Evolutionary conservation across 2,797 vertebrate genomes (phyloP), one percentile per base, ranked within the genome.

Genomic region (Eupleurogrammus muticus): DNA sequence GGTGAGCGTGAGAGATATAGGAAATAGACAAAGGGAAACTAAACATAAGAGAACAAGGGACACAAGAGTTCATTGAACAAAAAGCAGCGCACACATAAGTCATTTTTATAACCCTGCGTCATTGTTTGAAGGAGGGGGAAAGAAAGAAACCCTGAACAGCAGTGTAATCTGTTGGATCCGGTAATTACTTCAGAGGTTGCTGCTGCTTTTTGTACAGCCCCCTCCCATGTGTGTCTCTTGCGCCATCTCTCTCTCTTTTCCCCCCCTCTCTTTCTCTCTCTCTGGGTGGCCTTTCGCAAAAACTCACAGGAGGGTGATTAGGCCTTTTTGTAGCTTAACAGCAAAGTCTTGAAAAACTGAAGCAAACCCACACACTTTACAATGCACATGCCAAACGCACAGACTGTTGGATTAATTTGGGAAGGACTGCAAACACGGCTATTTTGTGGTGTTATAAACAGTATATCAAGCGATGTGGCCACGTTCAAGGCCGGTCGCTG

Each of bases 221-320:
- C 59, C 59, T 55, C 59, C 66, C 52, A 62, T 66, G 53, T 53
- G 24, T 66, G 47, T 70, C 63, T 53, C 23, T 38, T 5, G 8
- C 36, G 1, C 56, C 42, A 56, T 62, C 49, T 21, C 24, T 72
- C 48, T 70, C 53, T 17, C 56, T 47, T 35, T 53, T 28, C 11
- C 42, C 55, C 58, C 53, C 19, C 38, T 70, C 53, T n/a, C 56
- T 48, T 35, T 51, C 35, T 14, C 59, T 23, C 76, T 79, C 71
- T 54, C 66, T 92, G 87, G 85, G 90, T 92, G 92, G 90, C 70
- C 89, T 79, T 42, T 52, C 21, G 53, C 62, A 66, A 77, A 59
- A 63, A 62, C 70, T 68, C 42, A 62, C 32, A 16, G 46, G 57
- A 69, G 42, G 34, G 44, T 64, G 66, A 79, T 79, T 66, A 79